Evolutionary conservation across 2,888 invertebrate genomes (phyloP).

Genomic region (Erebia epiphron): DNA sequence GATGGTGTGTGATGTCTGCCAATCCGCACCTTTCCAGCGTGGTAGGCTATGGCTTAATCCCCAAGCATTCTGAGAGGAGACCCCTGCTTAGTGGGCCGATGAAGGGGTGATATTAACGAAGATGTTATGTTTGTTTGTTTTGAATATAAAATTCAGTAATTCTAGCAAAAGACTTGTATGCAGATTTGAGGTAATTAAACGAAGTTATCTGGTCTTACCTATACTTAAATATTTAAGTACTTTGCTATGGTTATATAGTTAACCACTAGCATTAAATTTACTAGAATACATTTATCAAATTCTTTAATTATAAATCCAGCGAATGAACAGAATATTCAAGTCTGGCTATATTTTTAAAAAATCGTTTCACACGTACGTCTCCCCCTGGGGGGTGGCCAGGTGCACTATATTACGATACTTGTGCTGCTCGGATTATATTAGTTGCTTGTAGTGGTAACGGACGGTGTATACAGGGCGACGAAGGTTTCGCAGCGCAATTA

Average conservation of each 20-base stretch:
- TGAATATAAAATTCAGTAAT: too few species aligned
- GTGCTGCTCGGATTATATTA: constrained; percentile 56
- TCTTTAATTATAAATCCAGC: constrained; percentile 34
- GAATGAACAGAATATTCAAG: constrained; percentile 29
- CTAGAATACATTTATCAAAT: constrained; percentile 33
- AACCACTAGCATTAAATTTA: constrained; percentile 10
- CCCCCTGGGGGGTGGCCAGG: constrained; percentile 42
- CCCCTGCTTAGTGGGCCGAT: too few species aligned
- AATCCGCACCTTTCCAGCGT: too few species aligned
- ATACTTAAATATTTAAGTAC: too few species aligned
- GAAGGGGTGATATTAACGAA: too few species aligned
- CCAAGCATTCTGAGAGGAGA: too few species aligned
- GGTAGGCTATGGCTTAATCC: too few species aligned
- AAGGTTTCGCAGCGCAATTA: constrained; percentile 28
- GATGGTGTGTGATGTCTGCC: too few species aligned
- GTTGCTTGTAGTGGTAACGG: constrained; percentile 41
- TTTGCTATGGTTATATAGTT: not conserved
- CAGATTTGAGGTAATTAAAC: too few species aligned
- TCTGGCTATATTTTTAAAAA: constrained; percentile 58
- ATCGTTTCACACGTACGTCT: constrained; percentile 64
- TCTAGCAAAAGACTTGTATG: too few species aligned
- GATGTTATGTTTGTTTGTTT: too few species aligned
- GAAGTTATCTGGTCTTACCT: too few species aligned
- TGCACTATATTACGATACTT: constrained; percentile 60
- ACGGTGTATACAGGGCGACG: constrained; percentile 26